Evolutionary conservation across 2,797 vertebrate genomes (phyloP).

Genomic region (Chaetodon trifasciatus): DNA sequence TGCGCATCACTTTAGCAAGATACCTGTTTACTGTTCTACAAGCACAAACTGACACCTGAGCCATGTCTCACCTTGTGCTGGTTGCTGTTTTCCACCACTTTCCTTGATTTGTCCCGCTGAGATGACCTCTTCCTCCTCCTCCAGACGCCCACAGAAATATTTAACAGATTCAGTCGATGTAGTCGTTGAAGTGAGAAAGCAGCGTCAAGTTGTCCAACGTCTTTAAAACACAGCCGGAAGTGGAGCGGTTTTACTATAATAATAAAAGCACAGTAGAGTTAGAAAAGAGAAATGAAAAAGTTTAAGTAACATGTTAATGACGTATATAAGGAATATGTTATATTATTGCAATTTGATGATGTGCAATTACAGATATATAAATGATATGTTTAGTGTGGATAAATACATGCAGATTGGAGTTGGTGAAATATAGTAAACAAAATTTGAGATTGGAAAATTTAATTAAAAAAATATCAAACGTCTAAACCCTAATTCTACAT

Average conservation of each 20-base stretch:
- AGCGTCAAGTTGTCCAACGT: neutral
- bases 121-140: constrained; percentile 2
- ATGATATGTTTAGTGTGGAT: neutral
- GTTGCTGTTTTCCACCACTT: neutral
- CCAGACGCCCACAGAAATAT: neutral
- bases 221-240: neutral
- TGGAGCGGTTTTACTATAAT: rapidly evolving
- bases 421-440: neutral
- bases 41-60: rapidly evolving
- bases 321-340: too few species aligned
- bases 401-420: neutral
- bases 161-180: neutral
- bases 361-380: too few species aligned
- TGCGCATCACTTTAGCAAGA: neutral
- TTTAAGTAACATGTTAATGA: neutral
- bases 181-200: neutral
- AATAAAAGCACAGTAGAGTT: constrained; percentile 11
- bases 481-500: neutral
- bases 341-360: neutral
- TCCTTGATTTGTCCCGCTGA: neutral
- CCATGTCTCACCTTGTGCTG: constrained; percentile 22
- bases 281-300: neutral
- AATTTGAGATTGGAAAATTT: neutral
- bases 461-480: too few species aligned
- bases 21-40: neutral